Percentiles rank a stretch among this genome's conserved stretches.
These are phyloP conservation scores for Lophius piscatorius DNA, from an alignment of 2,113 vertebrate genomes.

Conservation along the genomic window DNA sequence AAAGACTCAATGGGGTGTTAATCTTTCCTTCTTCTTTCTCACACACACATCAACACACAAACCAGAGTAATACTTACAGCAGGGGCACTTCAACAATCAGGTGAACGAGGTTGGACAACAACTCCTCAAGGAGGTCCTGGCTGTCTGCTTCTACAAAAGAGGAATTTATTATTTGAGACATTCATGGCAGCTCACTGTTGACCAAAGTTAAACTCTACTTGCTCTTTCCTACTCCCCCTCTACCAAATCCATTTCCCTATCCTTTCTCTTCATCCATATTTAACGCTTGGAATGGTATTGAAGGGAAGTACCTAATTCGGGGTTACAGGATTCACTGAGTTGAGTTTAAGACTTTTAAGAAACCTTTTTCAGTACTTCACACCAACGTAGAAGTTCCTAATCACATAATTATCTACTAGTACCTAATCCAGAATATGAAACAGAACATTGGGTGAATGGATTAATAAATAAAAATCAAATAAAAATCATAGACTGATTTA, in stretches of 20 bases:
- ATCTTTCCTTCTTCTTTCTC: too few species aligned
- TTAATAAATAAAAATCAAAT: not conserved
- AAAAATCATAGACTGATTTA: not conserved
- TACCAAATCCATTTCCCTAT: not conserved
- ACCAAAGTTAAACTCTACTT: conserved; percentile 7
- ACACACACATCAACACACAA: not conserved
- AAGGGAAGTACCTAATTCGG: conserved; percentile 2
- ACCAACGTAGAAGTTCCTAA: not conserved
- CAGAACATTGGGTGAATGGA: conserved; percentile 11
- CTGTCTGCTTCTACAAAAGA: conserved; percentile 75
- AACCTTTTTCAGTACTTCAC: not conserved
- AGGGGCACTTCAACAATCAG: conserved; percentile 95
- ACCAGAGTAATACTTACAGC: conserved; percentile 85
- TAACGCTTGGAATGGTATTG: conserved; percentile 8
- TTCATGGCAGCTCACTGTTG: conserved; percentile 18
- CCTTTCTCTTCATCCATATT: conserved; percentile 4
- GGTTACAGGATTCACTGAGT: not conserved
- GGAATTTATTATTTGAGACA: conserved; percentile 36
- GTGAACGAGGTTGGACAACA: conserved; percentile 93
- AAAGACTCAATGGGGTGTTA: too few species aligned
- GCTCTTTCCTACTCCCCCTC: conserved; percentile 10
- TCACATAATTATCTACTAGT: not conserved
- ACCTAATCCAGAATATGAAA: not conserved
- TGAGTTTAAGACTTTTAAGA: not conserved
- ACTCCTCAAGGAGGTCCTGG: conserved; percentile 93